These are phyloP conservation scores for Bradypodion ventrale DNA, from an alignment of 2,797 vertebrate species.

Conservation along the genomic window DNA sequence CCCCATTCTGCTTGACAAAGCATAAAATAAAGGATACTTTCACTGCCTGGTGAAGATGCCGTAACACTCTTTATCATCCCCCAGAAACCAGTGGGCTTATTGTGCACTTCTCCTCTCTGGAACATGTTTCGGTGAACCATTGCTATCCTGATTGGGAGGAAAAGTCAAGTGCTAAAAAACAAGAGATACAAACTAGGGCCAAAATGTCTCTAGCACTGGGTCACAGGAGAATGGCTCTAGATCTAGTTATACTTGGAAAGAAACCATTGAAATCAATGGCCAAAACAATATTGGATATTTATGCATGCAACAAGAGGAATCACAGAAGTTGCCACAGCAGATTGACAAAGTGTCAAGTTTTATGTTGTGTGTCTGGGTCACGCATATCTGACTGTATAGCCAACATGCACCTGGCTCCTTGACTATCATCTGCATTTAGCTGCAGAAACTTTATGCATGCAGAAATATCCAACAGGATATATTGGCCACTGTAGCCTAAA, in stretches of 20 bases:
- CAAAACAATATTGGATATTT: too few species aligned
- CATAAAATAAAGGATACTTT: constrained; percentile 89
- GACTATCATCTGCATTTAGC: too few species aligned
- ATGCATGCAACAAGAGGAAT: too few species aligned
- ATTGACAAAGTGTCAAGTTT: too few species aligned
- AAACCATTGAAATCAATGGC: neutral
- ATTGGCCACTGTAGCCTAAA: too few species aligned
- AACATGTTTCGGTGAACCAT: constrained; percentile 94
- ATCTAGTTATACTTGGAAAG: neutral
- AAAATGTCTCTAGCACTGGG: neutral
- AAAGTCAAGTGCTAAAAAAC: constrained; percentile 45
- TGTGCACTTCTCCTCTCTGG: constrained; percentile 94
- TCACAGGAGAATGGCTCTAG: neutral
- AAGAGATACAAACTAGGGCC: neutral
- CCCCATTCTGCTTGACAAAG: neutral
- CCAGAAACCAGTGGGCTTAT: constrained; percentile 94
- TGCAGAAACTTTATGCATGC: too few species aligned
- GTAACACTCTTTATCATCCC: constrained; percentile 98
- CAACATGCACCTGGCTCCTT: too few species aligned
- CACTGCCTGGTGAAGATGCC: constrained; percentile 86
- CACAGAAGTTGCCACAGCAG: too few species aligned
- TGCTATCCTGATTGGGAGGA: constrained; percentile 85
- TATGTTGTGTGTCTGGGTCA: too few species aligned
- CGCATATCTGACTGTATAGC: too few species aligned
- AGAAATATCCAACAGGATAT: too few species aligned